These are phyloP conservation scores for Rutilus rutilus DNA, from an alignment of 2,113 vertebrate genomes.

Conservation along the genomic window DNA sequence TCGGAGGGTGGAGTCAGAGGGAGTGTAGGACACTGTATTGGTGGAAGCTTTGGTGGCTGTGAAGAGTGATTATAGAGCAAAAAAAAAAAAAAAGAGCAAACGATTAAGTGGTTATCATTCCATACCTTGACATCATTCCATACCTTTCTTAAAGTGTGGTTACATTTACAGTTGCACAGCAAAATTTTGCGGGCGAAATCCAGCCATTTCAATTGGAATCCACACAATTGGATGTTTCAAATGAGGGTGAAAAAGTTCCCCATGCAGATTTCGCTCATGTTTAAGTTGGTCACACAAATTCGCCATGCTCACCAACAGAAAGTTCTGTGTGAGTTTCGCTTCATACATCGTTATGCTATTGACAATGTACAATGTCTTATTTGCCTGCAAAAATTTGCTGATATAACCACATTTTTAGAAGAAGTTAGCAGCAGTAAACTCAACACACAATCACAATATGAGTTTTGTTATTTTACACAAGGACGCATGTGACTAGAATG, in stretches of 20 bases:
- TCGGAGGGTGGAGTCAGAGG: neutral
- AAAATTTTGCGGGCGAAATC: too few species aligned
- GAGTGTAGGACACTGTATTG: slow-evolving; percentile 39
- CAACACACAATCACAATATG: too few species aligned
- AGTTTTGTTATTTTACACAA: neutral
- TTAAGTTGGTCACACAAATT: too few species aligned
- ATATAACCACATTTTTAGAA: neutral
- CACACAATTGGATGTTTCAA: too few species aligned
- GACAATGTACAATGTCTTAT: neutral
- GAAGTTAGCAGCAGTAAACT: neutral
- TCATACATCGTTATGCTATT: too few species aligned
- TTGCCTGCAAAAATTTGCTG: neutral
- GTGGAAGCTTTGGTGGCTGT: slow-evolving; percentile 39
- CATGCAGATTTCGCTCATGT: too few species aligned
- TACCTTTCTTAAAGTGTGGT: neutral
- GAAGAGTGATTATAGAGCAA: neutral
- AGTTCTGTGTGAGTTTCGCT: too few species aligned
- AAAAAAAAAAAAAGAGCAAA: neutral
- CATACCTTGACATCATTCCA: neutral
- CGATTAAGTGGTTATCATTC: neutral
- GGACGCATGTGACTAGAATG: neutral
- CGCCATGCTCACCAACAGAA: too few species aligned
- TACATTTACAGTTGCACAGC: neutral
- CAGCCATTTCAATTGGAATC: too few species aligned
- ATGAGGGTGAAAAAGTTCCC: too few species aligned